Evolutionary conservation across 1,140 invertebrate species (phyloP).

Genomic region (Argopecten irradians): DNA sequence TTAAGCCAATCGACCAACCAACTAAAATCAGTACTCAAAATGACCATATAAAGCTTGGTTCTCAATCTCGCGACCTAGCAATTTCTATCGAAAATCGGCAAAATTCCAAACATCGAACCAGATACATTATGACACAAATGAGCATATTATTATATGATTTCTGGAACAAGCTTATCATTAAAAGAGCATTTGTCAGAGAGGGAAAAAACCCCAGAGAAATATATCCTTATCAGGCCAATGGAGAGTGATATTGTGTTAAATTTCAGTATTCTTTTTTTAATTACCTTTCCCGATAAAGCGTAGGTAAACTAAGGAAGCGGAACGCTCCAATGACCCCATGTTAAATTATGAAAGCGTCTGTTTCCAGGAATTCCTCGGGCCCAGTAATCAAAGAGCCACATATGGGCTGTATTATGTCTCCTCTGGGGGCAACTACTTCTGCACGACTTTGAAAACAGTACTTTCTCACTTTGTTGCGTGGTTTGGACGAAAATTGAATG

Average conservation of each 20-base stretch:
- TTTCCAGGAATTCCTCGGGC: neutral
- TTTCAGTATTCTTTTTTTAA: neutral
- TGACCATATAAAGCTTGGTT: no score
- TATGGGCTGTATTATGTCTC: neutral
- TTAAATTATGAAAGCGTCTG: conserved; percentile 22
- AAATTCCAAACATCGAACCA: no score
- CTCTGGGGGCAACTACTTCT: neutral
- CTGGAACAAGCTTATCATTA: no score
- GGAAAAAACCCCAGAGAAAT: no score
- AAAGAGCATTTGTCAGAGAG: no score
- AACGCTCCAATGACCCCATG: neutral
- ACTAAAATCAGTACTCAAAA: no score
- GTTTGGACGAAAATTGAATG: neutral
- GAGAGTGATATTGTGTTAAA: neutral
- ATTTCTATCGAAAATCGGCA: no score
- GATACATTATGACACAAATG: no score
- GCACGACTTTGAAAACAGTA: conserved; percentile 8
- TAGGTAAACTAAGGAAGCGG: neutral
- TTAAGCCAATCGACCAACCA: no score
- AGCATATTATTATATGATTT: no score
- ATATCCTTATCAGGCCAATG: neutral
- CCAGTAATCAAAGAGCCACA: conserved; percentile 8
- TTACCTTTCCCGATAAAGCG: neutral
- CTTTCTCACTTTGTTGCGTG: conserved; percentile 14
- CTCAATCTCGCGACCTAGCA: no score